Evolutionary conservation across 2,888 invertebrate genomes (phyloP), one percentile per base, ranked within the genome.

Genomic region (Harpalus rufipes): DNA sequence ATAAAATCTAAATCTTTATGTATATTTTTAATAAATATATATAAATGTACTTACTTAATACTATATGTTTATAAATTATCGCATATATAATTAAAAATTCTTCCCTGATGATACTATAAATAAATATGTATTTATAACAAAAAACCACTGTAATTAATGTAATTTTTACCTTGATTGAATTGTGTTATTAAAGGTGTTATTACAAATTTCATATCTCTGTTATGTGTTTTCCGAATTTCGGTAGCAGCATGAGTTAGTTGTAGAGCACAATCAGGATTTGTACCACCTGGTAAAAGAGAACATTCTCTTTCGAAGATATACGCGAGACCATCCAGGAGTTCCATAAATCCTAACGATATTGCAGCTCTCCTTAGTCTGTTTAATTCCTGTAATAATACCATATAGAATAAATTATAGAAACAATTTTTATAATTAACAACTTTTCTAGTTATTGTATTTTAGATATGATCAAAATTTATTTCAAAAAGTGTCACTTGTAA

Each of bases 321-420:
- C 0, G 97, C 97, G 88, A 99, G 93, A 0, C 97, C 96, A 86
- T 96, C 96, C 18, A 99, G 92, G 41, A 98, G 92, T 88, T 98
- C 97, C 0, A 96, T 93, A 91, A 98, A 99, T 0, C 98, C 98
- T 86, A 98, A 94, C 0, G 97, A 96, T 81, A 98, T 93, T 0
- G 98, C 98, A 25, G 98, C 98, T 87, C 97, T 94, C 7, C 98
- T 93, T 41, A 99, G 93, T 72, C 98, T 93, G 91, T 98, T 99
- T 80, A 99, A 91, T 92, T 99, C 99, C 97, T 97, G 89, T 0
- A 89, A 89, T 86, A 86, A 88, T 39, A 58, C 63, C 4, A 10
- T 12, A 51, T 12, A 51, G 32, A 32, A 32, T 32, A 32, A 32
- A 32, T 32, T 51, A 51, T 51, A 12, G 10, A 12, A 8, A 8